These are phyloP conservation scores for Naja naja DNA, from an alignment of 2,113 vertebrate species.

Conservation along the genomic window DNA sequence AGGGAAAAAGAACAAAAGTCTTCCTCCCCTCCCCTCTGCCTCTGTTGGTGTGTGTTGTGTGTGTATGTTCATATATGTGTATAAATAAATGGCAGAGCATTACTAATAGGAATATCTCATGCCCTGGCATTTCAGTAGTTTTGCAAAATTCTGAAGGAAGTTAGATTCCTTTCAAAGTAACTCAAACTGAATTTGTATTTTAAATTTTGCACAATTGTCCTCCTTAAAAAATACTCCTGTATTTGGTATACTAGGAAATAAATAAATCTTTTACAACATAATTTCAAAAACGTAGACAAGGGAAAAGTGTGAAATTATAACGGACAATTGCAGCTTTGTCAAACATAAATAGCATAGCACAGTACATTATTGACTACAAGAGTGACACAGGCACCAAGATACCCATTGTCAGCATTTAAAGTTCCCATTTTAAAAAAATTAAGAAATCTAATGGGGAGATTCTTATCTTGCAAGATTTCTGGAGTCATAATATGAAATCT, in stretches of 20 bases:
- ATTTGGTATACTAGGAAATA: background rate
- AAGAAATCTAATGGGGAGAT: background rate
- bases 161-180: background rate
- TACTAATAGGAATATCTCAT: background rate
- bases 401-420: background rate
- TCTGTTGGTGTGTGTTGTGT: too few species aligned
- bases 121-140: background rate
- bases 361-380: background rate
- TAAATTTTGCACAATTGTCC: background rate
- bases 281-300: background rate
- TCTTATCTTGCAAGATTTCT: background rate
- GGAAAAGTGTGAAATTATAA: background rate
- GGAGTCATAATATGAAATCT: background rate
- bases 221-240: background rate
- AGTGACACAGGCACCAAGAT: background rate
- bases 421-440: background rate
- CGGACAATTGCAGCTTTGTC: background rate
- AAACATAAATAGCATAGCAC: background rate
- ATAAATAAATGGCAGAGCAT: background rate
- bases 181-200: background rate
- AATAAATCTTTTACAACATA: background rate
- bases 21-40: accelerated
- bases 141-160: background rate
- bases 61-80: background rate
- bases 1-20: background rate